Evolutionary conservation across 2,113 vertebrate species (phyloP).

Genomic region (Carollia perspicillata): DNA sequence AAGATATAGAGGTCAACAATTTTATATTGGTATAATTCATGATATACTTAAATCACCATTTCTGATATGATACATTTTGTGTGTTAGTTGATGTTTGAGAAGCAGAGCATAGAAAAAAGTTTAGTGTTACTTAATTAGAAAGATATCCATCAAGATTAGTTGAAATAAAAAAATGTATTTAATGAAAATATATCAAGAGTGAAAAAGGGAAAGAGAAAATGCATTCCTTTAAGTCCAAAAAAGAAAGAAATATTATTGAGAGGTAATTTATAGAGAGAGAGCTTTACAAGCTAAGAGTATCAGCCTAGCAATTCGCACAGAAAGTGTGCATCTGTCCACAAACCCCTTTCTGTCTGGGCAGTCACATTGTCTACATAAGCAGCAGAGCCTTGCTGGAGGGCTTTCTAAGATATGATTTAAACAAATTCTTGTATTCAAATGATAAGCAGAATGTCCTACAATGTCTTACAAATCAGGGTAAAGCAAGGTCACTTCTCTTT

Average conservation of each 20-base stretch:
- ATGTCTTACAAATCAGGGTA: background rate
- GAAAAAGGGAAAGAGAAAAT: background rate
- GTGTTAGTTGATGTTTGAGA: background rate
- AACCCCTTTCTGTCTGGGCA: background rate
- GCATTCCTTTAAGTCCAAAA: background rate
- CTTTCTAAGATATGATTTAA: background rate
- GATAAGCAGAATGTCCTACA: background rate
- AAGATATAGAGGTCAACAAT: background rate
- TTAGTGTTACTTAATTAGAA: background rate
- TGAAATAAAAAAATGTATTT: background rate
- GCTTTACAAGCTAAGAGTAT: background rate
- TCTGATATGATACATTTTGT: background rate
- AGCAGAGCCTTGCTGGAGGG: background rate
- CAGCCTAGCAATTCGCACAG: background rate
- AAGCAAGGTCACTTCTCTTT: background rate
- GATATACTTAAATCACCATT: background rate
- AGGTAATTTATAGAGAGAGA: background rate
- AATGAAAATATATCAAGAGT: background rate
- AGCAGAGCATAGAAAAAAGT: background rate
- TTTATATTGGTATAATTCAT: background rate
- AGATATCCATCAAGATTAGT: background rate
- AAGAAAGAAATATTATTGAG: background rate
- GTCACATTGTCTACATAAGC: background rate
- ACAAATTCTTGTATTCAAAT: background rate
- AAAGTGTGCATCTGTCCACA: background rate